Percentiles rank a stretch among this genome's conserved stretches.
Evolutionary conservation across 2,113 vertebrate genomes (phyloP).

Genomic region (Oxygymnocypris stewartii): DNA sequence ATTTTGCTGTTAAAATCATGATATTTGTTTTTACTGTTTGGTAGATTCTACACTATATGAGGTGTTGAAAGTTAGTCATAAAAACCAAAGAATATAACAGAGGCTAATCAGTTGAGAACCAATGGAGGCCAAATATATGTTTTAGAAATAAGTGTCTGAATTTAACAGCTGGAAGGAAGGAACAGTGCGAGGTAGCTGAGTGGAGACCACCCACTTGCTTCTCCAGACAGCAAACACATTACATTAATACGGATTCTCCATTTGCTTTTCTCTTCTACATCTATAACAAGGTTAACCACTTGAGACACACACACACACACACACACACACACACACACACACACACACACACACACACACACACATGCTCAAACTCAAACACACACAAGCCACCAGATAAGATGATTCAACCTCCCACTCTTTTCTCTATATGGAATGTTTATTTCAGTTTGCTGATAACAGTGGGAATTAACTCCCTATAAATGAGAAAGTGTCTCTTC

Average conservation of each 20-base stretch:
- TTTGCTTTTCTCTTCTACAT: constrained; percentile 55
- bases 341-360: constrained; percentile 49
- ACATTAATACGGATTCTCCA: constrained; percentile 44
- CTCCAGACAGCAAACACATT: constrained; percentile 46
- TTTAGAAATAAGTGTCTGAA: constrained; percentile 37
- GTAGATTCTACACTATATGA: not conserved
- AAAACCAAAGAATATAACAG: not conserved
- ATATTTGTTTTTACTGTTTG: not conserved
- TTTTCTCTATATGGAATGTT: constrained; percentile 60
- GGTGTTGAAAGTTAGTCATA: not conserved
- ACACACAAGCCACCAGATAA: constrained; percentile 49
- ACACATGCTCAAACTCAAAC: constrained; percentile 32
- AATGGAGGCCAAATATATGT: constrained; percentile 31
- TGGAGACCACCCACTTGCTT: constrained; percentile 30
- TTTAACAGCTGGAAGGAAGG: constrained; percentile 53
- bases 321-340: not conserved
- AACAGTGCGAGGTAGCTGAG: constrained; percentile 27
- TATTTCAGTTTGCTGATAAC: constrained; percentile 55
- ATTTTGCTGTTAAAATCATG: too few species aligned
- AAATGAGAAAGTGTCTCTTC: constrained; percentile 60
- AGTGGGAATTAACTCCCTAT: constrained; percentile 55
- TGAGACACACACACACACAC: constrained; percentile 28
- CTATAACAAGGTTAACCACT: constrained; percentile 60
- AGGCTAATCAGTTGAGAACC: not conserved
- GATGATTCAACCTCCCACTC: constrained; percentile 56